phyloP scores from a whole-genome alignment of 1,140 invertebrate genomes.

The Asobara japonica region DNA sequence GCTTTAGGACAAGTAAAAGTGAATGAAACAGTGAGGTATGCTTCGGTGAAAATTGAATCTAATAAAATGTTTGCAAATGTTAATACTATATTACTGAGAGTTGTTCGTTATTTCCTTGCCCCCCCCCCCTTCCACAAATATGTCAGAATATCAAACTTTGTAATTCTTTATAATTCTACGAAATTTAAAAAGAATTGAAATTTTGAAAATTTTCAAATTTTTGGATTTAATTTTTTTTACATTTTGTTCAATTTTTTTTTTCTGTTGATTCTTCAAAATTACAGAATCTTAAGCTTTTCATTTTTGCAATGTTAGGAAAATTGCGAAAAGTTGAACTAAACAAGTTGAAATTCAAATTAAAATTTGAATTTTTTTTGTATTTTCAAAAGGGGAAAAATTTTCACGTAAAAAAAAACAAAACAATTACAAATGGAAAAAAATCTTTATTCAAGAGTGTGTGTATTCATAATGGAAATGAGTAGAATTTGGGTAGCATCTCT shows the following conservation, averaged over 20 bases:
- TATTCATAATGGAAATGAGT: neutral
- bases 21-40: slow-evolving; percentile 41
- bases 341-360: too few relatives aligned
- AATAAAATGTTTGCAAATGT: slow-evolving; percentile 48
- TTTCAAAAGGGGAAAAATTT: neutral
- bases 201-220: too few relatives aligned
- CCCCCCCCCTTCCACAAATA: too few relatives aligned
- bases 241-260: neutral
- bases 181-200: too few relatives aligned
- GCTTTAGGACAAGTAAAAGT: neutral
- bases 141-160: too few relatives aligned
- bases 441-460: neutral
- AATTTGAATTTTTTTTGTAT: neutral
- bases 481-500: neutral
- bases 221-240: too few relatives aligned
- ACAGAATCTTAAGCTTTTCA: too few relatives aligned
- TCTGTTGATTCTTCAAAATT: too few relatives aligned
- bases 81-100: slow-evolving; percentile 23
- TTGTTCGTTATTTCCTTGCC: too few relatives aligned
- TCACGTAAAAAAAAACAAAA: neutral
- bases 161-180: too few relatives aligned
- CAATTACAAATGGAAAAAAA: neutral
- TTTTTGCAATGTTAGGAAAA: too few relatives aligned
- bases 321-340: too few relatives aligned
- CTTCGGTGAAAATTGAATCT: slow-evolving; percentile 50